Conservation (phyloP, 1,140 invertebrate species). For the Aphaenogaster ashmeadi region DNA sequence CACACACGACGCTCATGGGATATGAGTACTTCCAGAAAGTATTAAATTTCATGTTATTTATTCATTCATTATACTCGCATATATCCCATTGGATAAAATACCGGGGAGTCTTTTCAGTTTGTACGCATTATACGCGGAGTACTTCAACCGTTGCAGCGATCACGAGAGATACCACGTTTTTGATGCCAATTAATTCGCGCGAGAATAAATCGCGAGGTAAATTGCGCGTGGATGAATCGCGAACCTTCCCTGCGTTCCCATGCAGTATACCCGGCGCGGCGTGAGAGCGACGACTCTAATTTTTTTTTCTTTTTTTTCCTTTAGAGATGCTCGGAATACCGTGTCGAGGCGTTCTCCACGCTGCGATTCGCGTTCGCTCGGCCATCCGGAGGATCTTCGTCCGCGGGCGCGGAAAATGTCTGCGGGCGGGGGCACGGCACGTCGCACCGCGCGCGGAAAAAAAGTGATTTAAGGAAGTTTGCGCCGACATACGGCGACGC, state of each 20-base stretch:
- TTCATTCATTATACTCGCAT: slow-evolving; percentile 30
- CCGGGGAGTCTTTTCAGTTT: not conserved
- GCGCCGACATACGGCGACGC: slow-evolving; percentile 57
- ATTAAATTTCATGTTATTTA: slow-evolving; percentile 53
- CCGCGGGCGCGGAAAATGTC: slow-evolving; percentile 28
- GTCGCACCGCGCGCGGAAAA: slow-evolving; percentile 34
- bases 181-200: slow-evolving; percentile 12
- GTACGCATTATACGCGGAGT: not conserved
- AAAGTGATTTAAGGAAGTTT: slow-evolving; percentile 65
- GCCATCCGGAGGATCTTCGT: not conserved
- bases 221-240: not conserved
- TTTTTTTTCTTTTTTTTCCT: not conserved
- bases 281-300: not conserved
- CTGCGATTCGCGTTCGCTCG: slow-evolving; percentile 3
- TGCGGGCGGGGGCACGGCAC: slow-evolving; percentile 20
- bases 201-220: not conserved
- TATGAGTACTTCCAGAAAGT: slow-evolving; percentile 33
- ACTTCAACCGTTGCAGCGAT: not conserved
- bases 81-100: not conserved
- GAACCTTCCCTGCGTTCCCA: not conserved
- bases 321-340: not conserved
- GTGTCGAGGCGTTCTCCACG: not conserved
- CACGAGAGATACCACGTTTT: not conserved
- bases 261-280: not conserved
- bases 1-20: slow-evolving; percentile 31